Base-by-base conservation (phyloP, 2,113 vertebrate genomes). In the Cyrtonyx montezumae region DNA sequence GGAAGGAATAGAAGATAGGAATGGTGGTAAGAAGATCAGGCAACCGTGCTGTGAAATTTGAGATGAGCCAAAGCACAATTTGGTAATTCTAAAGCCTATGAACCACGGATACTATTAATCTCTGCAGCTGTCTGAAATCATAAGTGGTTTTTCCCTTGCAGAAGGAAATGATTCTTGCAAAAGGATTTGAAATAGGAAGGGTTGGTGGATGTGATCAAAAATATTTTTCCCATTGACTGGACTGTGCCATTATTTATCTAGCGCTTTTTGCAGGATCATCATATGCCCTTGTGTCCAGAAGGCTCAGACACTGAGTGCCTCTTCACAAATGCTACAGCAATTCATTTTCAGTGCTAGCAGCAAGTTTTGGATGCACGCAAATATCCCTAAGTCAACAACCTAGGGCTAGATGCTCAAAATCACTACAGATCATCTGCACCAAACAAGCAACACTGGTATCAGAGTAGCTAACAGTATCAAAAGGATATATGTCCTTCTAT, bases 151-250 rank as follows among this genome's bases (percentile, higher is more conserved):
- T 46, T 89, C 26, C 56, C 12, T 8, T 84, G 56, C 70, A 87
- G 63, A 66, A 82, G 18, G 11, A 91, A 93, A 87, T 63, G 0
- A 74, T 77, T 79, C 55, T 77, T 85, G 28, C 87, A 91, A 45
- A 43, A 69, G 22, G 53, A 91, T 91, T 67, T 77, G 63, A 87
- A 95, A 91, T 43, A 62, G 7, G 18, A 91, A 79, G 70, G 43
- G 25, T 22, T 74, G 20, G 79, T 58, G 34, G 10, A 85, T 70
- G 69, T 17, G 56, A 90, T 65, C 11, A 89, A 92, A 88, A 81
- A 6, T 66, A 55, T 87, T 93, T 94, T 95, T 79, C 84, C 75
- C 83, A 30, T 69, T 92, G 87, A 87, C 78, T 87, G 56, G 36
- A 70, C 67, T 82, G 34, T 30, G 79, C 32, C 42, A 17, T 91